Percentiles rank a stretch among this genome's conserved stretches.
Evolutionary conservation across 1,140 invertebrate genomes (phyloP).

Genomic region (Hyphantria cunea): DNA sequence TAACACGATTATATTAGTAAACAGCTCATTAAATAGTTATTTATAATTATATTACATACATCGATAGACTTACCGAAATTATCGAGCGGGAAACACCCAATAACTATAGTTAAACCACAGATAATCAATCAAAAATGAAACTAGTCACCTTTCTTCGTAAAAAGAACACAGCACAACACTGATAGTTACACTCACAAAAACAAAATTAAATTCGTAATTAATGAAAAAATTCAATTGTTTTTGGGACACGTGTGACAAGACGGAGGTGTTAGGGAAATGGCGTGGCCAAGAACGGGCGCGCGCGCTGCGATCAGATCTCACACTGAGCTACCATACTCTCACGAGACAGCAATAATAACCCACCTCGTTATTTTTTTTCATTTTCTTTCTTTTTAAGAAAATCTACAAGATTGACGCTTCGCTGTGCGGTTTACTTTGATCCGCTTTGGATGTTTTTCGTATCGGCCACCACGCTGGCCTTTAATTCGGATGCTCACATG

Average conservation of each 20-base stretch:
- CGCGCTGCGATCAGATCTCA: slow-evolving; percentile 59
- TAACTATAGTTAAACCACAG: slow-evolving; percentile 24
- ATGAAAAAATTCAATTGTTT: slow-evolving; percentile 8
- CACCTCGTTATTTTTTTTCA: slow-evolving; percentile 53
- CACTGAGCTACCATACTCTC: slow-evolving; percentile 60
- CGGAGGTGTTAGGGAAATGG: slow-evolving; percentile 44
- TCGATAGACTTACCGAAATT: slow-evolving; percentile 26
- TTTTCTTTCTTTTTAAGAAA: slow-evolving; percentile 68
- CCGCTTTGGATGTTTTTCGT: slow-evolving; percentile 32
- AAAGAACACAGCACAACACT: slow-evolving; percentile 47
- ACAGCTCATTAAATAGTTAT: background rate
- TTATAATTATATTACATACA: background rate
- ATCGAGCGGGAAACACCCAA: slow-evolving; percentile 7
- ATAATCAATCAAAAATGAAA: slow-evolving; percentile 18
- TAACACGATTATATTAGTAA: background rate
- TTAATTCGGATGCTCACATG: slow-evolving; percentile 58
- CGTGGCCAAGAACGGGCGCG: slow-evolving; percentile 52
- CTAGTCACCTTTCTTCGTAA: slow-evolving; percentile 32
- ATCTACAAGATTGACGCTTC: slow-evolving; percentile 59
- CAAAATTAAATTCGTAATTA: background rate
- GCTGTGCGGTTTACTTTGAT: slow-evolving; percentile 50
- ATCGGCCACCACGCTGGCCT: slow-evolving; percentile 46
- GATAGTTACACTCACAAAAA: slow-evolving; percentile 32
- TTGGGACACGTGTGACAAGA: slow-evolving; percentile 37
- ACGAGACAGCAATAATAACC: slow-evolving; percentile 57